Evolutionary conservation across 2,888 invertebrate genomes (phyloP).

Genomic region (Cryptops parisi): DNA sequence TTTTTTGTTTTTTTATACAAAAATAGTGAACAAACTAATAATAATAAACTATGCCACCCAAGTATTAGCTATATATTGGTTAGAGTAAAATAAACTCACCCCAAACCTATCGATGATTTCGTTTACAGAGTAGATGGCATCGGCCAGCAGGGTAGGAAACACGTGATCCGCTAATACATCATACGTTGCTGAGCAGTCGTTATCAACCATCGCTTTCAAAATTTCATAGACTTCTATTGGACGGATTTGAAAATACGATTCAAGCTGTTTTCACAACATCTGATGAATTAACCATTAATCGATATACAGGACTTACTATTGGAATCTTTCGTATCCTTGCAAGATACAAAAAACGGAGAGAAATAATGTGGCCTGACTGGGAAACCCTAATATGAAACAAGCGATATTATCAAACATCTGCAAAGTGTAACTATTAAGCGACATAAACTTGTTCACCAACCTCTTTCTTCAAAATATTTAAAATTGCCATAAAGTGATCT

Average conservation of each 20-base stretch:
- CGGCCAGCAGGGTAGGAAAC: conserved; percentile 41
- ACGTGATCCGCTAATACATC: conserved; percentile 62
- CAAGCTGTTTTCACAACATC: too few relatives aligned
- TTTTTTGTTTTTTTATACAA: too few relatives aligned
- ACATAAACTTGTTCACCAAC: too few relatives aligned
- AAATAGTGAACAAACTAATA: too few relatives aligned
- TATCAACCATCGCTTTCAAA: conserved; percentile 48
- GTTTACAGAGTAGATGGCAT: conserved; percentile 40
- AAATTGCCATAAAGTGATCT: conserved; percentile 45
- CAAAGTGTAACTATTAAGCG: too few relatives aligned
- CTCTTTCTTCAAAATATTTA: conserved; percentile 46
- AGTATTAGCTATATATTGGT: not conserved
- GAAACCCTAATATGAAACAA: conserved; percentile 31
- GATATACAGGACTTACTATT: too few relatives aligned
- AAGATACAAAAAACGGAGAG: conserved; percentile 62
- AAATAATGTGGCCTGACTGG: conserved; percentile 65
- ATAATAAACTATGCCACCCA: too few relatives aligned
- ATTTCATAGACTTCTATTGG: conserved; percentile 44
- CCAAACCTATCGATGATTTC: conserved; percentile 46
- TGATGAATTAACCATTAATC: too few relatives aligned
- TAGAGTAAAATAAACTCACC: conserved; percentile 23
- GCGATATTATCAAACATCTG: not conserved
- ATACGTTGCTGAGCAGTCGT: conserved; percentile 41
- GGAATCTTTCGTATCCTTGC: conserved; percentile 36
- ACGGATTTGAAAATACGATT: too few relatives aligned